phyloP scores from a whole-genome alignment of 2,113 vertebrate genomes.

The Morone saxatilis region DNA sequence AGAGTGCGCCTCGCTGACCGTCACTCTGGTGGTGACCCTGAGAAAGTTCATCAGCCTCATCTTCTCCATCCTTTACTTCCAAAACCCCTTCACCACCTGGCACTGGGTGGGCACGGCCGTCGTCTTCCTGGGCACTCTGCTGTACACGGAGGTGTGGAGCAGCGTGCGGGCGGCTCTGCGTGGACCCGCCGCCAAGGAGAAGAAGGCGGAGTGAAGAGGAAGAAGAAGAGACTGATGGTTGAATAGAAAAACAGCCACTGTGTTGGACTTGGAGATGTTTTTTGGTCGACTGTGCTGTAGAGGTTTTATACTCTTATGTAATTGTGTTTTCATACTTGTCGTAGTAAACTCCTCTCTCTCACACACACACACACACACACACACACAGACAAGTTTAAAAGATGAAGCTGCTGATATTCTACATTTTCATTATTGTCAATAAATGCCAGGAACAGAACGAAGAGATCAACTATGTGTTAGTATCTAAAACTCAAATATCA shows the following conservation, averaged over 20 bases:
- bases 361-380: too few relatives aligned
- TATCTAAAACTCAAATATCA: neutral
- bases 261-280: constrained; percentile 29
- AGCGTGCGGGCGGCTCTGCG: constrained; percentile 72
- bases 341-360: neutral
- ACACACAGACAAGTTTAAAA: neutral
- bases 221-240: neutral
- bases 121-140: constrained; percentile 93
- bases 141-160: constrained; percentile 95
- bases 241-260: neutral
- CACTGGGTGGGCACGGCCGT: constrained; percentile 94
- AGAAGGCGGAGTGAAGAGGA: constrained; percentile 82
- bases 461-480: constrained; percentile 3
- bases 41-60: constrained; percentile 98
- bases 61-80: constrained; percentile 96
- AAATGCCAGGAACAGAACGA: constrained; percentile 29
- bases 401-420: constrained; percentile 1
- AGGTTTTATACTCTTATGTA: constrained; percentile 27
- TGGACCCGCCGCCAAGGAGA: constrained; percentile 65
- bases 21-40: constrained; percentile 95
- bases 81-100: constrained; percentile 94
- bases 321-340: constrained; percentile 29
- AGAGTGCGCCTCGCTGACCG: constrained; percentile 95
- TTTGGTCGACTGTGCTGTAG: constrained; percentile 7
- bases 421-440: constrained; percentile 17